phyloP scores from a whole-genome alignment of 2,113 vertebrate genomes.

The Archocentrus centrarchus region DNA sequence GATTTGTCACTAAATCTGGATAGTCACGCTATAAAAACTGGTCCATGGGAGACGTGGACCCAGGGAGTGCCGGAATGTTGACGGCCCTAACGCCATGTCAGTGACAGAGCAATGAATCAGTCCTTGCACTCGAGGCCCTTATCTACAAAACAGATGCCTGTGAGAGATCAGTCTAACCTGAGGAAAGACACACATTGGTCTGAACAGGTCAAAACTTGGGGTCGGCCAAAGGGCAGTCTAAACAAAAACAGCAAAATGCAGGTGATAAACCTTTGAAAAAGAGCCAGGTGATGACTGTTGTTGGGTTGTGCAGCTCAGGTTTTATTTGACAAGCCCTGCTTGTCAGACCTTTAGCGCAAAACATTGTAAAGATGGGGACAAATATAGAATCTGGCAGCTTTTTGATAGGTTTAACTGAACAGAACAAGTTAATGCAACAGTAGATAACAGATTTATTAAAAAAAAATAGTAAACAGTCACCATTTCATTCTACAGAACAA shows the following conservation, averaged over 20 bases:
- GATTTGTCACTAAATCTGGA: conserved; percentile 74
- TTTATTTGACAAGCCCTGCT: conserved; percentile 23
- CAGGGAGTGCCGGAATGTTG: conserved; percentile 51
- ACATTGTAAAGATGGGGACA: conserved; percentile 27
- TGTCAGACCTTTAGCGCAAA: conserved; percentile 20
- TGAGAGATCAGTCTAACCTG: conserved; percentile 39
- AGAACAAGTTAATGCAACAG: neutral
- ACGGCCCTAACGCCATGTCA: conserved; percentile 56
- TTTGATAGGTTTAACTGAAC: neutral
- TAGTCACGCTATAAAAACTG: conserved; percentile 57
- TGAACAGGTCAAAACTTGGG: conserved; percentile 59
- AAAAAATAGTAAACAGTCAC: neutral
- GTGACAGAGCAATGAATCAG: conserved; percentile 77
- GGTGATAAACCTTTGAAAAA: conserved; percentile 12
- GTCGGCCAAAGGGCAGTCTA: conserved; percentile 53
- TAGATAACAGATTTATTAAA: neutral
- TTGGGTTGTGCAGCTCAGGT: neutral
- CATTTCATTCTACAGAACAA: neutral
- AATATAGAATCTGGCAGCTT: conserved; percentile 9
- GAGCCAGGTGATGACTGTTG: conserved; percentile 23
- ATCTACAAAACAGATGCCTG: conserved; percentile 80
- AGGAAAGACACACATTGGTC: conserved; percentile 38
- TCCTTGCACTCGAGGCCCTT: conserved; percentile 32
- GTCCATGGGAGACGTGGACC: conserved; percentile 40
- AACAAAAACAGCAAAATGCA: conserved; percentile 33